Conservation (phyloP, 2,113 vertebrate species). For the Mormoops blainvillei region DNA sequence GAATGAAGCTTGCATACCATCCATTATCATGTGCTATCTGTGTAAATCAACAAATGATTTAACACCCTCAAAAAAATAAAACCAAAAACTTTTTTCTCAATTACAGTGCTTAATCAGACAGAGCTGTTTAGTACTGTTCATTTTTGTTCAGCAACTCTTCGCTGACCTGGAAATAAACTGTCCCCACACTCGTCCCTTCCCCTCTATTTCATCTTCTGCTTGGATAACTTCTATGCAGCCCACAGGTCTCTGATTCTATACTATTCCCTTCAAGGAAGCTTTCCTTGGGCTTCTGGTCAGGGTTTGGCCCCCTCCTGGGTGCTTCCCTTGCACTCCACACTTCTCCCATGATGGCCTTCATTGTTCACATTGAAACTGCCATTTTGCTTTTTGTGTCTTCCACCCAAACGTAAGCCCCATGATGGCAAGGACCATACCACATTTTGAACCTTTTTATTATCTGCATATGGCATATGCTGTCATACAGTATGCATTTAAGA, state of each 20-base stretch:
- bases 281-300: not conserved
- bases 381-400: not conserved
- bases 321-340: not conserved
- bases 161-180: not conserved
- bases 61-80: not conserved
- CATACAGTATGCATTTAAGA: not conserved
- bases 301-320: not conserved
- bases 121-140: not conserved
- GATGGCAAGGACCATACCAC: not conserved
- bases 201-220: not conserved
- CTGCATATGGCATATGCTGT: not conserved
- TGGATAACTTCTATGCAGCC: not conserved
- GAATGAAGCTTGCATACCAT: not conserved
- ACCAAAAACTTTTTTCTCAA: not conserved
- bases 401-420: not conserved
- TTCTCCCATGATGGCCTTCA: not conserved
- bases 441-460: not conserved
- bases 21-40: not conserved
- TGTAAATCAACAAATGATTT: not conserved
- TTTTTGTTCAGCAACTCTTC: not conserved
- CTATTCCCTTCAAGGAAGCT: not conserved
- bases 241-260: not conserved
- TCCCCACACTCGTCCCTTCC: not conserved
- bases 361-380: no score
- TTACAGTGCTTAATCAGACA: not conserved